Percentiles rank a stretch among this genome's conserved stretches.
phyloP scores from a whole-genome alignment of 1,140 invertebrate genomes.

The Yoshiicerus persimilis region DNA sequence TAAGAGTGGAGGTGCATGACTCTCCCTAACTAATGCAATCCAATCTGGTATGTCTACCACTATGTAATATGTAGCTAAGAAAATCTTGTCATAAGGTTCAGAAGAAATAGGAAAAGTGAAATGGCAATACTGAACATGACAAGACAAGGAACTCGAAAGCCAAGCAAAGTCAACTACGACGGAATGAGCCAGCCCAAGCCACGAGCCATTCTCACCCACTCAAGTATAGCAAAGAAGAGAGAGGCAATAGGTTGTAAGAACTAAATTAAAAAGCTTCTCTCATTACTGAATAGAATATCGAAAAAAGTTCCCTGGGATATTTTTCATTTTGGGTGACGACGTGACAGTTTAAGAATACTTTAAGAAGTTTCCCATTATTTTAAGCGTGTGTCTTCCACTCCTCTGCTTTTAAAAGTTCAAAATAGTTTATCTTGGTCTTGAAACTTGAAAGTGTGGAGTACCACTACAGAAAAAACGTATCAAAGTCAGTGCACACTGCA shows the following conservation, averaged over 20 bases:
- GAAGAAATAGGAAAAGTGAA: not conserved
- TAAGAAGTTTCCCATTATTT: not conserved
- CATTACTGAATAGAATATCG: not conserved
- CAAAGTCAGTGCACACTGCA: not conserved
- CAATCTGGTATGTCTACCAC: not conserved
- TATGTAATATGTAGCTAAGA: not conserved
- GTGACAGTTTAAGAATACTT: not conserved
- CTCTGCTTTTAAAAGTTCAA: not conserved
- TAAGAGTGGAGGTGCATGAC: not conserved
- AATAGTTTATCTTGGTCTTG: not conserved
- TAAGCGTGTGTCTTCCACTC: not conserved
- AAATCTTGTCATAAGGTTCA: not conserved
- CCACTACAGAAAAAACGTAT: no score
- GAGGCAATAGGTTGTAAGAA: not conserved
- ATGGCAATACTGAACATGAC: not conserved
- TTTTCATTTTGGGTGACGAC: not conserved
- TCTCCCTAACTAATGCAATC: not conserved
- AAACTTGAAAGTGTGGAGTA: no score
- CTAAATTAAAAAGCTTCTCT: conserved; percentile 2
- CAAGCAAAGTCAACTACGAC: not conserved
- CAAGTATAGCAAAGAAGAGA: not conserved
- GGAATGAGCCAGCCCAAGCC: not conserved
- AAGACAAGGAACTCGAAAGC: not conserved
- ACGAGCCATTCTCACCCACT: conserved; percentile 10
- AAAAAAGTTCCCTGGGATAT: not conserved